A percentile compares a stretch with the other conserved stretches of the same genome.
Conservation (phyloP, 2,888 invertebrate species). For the Agrotis segetum region DNA sequence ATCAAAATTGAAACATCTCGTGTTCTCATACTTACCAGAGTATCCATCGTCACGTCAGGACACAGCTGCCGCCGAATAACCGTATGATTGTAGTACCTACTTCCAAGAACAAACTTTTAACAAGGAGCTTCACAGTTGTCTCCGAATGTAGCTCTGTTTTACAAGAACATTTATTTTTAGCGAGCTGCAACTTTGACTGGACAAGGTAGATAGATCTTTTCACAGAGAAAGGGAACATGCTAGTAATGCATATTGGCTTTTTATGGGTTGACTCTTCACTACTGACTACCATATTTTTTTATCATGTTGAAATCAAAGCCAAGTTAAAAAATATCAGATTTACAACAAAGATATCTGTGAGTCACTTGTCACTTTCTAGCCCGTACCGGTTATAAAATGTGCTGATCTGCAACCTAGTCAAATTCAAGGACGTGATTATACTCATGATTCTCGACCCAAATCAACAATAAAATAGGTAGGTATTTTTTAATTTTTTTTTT, state of each 20-base stretch:
- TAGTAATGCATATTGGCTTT: background rate
- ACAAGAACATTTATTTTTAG: constrained; percentile 19
- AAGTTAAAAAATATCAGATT: no score
- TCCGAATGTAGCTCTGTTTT: constrained; percentile 10
- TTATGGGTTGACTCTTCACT: background rate
- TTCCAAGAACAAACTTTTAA: constrained; percentile 25
- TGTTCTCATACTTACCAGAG: background rate
- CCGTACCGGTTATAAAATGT: no score
- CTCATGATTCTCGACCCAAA: no score
- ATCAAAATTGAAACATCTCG: background rate
- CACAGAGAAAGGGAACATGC: no score
- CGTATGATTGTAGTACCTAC: constrained; percentile 3
- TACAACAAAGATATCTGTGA: no score
- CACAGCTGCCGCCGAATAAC: background rate
- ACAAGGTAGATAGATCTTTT: background rate
- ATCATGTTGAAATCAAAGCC: no score
- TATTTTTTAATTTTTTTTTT: no score
- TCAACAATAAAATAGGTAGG: no score
- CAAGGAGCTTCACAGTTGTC: constrained; percentile 25
- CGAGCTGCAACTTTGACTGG: background rate
- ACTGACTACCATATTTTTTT: no score
- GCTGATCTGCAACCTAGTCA: no score
- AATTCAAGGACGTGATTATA: no score
- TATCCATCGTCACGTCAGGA: background rate
- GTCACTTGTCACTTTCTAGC: no score